These are phyloP conservation scores for Ophioderma brevispina DNA, from an alignment of 35 echinoderm and acorn worm species.

Conservation along the genomic window DNA sequence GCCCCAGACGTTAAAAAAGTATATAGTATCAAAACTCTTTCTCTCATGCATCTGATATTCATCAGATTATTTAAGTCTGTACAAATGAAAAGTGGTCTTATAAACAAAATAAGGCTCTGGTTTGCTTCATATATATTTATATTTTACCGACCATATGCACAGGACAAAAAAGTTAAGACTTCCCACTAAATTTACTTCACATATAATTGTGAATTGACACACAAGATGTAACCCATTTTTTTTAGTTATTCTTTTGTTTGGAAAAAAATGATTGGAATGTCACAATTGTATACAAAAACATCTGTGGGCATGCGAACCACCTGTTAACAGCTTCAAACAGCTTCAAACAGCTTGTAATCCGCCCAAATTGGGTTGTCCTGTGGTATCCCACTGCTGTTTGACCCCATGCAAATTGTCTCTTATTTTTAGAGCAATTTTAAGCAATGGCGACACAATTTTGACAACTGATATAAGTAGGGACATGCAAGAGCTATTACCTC, in stretches of 20 bases:
- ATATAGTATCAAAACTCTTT: conserved; percentile 10
- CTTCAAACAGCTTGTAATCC: no score
- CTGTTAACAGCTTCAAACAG: no score
- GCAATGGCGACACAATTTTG: no score
- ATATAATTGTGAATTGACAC: not conserved
- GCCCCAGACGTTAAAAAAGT: not conserved
- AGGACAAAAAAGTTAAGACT: not conserved
- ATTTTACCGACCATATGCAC: not conserved
- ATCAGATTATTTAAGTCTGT: not conserved
- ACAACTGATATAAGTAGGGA: no score
- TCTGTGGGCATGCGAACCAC: not conserved
- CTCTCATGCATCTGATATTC: not conserved
- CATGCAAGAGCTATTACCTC: no score
- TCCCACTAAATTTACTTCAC: conserved; percentile 6
- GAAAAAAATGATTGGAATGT: not conserved
- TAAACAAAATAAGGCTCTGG: conserved; percentile 10
- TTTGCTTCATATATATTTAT: not conserved
- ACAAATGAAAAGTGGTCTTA: conserved; percentile 13
- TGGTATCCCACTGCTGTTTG: no score
- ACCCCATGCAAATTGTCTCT: no score
- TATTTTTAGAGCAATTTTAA: no score
- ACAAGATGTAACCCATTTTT: not conserved
- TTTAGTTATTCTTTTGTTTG: not conserved
- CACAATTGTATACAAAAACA: conserved; percentile 8
- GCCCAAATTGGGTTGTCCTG: no score